Conservation (phyloP, 1,140 invertebrate genomes). For the Lineus longissimus region DNA sequence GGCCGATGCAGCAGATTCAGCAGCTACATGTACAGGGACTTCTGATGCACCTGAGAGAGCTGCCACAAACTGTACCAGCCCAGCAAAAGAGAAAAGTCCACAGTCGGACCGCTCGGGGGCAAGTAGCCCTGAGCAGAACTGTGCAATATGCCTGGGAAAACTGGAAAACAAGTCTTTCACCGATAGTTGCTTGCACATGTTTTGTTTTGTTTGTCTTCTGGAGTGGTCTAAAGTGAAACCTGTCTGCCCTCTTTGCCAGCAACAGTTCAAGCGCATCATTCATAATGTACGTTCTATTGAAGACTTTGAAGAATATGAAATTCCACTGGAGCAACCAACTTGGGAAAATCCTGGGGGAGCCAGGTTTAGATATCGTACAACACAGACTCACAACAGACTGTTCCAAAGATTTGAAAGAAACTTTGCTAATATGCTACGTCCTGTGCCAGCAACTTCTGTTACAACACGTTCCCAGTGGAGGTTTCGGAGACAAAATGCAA, state of each 20-base stretch:
- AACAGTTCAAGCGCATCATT: constrained; percentile 83
- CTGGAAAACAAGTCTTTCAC: constrained; percentile 85
- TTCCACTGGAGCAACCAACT: constrained; percentile 40
- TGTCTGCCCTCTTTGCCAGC: constrained; percentile 91
- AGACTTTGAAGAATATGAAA: constrained; percentile 82
- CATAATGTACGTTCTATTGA: constrained; percentile 83
- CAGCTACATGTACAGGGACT: no score
- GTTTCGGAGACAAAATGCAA: constrained; percentile 27
- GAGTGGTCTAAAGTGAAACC: constrained; percentile 94
- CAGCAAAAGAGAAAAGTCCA: background rate
- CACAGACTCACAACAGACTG: constrained; percentile 57
- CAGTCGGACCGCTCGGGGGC: background rate
- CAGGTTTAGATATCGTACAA: constrained; percentile 47
- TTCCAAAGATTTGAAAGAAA: constrained; percentile 55
- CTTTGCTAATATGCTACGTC: background rate
- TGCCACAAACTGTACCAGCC: no score
- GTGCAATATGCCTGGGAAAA: constrained; percentile 85
- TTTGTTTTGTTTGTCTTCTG: constrained; percentile 86
- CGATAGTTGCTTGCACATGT: constrained; percentile 86
- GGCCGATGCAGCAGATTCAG: no score
- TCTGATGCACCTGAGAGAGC: no score
- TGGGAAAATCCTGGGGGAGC: constrained; percentile 7
- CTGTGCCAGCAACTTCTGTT: constrained; percentile 30
- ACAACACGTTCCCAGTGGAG: constrained; percentile 22
- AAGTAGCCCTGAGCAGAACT: constrained; percentile 57